A percentile compares a stretch with the other conserved stretches of the same genome.
Evolutionary conservation across 2,888 invertebrate species (phyloP).

Genomic region (Ceramica pisi): DNA sequence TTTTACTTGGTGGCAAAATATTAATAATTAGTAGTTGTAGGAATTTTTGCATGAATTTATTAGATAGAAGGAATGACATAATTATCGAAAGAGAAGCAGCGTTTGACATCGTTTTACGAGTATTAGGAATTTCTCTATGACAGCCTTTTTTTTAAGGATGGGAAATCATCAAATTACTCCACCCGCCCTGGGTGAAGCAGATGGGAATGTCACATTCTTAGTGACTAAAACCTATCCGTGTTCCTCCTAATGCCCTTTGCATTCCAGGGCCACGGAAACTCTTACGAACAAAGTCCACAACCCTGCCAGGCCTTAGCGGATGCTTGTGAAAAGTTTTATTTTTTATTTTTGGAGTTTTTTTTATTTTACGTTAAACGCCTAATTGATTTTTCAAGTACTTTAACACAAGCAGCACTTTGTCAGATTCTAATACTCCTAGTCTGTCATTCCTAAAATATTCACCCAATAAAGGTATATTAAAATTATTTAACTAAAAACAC

Average conservation of each 20-base stretch:
- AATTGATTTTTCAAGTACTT: too few relatives aligned
- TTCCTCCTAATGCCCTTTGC: too few relatives aligned
- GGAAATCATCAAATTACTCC: too few relatives aligned
- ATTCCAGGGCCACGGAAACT: too few relatives aligned
- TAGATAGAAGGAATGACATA: not conserved
- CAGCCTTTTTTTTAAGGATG: too few relatives aligned
- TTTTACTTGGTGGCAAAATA: not conserved
- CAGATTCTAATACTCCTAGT: not conserved
- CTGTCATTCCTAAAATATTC: not conserved
- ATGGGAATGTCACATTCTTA: too few relatives aligned
- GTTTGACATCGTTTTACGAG: not conserved
- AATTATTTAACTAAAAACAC: slow-evolving; percentile 5
- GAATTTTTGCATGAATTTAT: not conserved
- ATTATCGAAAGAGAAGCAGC: not conserved
- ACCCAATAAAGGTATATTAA: not conserved
- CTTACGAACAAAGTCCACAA: too few relatives aligned
- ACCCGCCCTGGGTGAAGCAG: too few relatives aligned
- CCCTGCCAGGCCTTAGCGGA: too few relatives aligned
- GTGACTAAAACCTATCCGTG: too few relatives aligned
- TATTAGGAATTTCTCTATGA: too few relatives aligned
- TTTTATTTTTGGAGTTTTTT: not conserved
- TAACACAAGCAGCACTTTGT: too few relatives aligned
- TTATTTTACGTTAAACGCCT: not conserved
- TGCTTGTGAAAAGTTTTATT: not conserved
- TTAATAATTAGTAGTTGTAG: not conserved